These are phyloP conservation scores for Unio pictorum DNA, from an alignment of 2,888 invertebrate species.

Conservation along the genomic window DNA sequence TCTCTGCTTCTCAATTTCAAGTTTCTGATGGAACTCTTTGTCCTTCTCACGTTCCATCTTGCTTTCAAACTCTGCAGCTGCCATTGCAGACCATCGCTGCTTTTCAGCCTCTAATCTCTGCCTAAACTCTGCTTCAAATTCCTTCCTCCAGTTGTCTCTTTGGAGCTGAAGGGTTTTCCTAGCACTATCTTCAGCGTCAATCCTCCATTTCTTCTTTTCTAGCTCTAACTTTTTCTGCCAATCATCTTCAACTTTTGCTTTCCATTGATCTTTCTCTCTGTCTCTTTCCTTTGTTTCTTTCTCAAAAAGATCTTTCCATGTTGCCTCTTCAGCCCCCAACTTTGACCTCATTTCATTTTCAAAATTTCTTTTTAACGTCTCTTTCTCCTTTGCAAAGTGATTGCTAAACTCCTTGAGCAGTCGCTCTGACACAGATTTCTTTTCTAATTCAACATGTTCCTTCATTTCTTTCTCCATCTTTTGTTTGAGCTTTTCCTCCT, in stretches of 20 bases:
- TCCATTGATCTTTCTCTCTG: constrained; percentile 35
- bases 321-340: constrained; percentile 28
- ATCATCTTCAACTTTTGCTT: constrained; percentile 20
- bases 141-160: too few species aligned
- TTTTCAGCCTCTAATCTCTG: too few species aligned
- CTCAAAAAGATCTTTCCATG: constrained; percentile 30
- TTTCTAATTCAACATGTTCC: constrained; percentile 20
- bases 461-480: constrained; percentile 21
- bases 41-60: not conserved
- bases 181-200: not conserved
- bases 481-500: constrained; percentile 14
- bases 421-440: constrained; percentile 14
- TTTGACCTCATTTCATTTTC: constrained; percentile 28
- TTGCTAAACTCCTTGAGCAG: not conserved
- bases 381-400: constrained; percentile 2
- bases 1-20: constrained; percentile 29
- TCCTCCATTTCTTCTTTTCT: constrained; percentile 8
- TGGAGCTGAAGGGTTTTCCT: too few species aligned
- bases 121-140: too few species aligned
- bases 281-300: constrained; percentile 31
- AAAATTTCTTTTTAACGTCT: constrained; percentile 13
- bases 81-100: too few species aligned
- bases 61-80: too few species aligned
- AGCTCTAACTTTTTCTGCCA: constrained; percentile 22
- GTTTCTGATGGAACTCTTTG: constrained; percentile 27